A percentile compares a stretch with the other conserved stretches of the same genome.
These are phyloP conservation scores for Anorthoa munda DNA, from an alignment of 2,888 invertebrate genomes.

Conservation along the genomic window DNA sequence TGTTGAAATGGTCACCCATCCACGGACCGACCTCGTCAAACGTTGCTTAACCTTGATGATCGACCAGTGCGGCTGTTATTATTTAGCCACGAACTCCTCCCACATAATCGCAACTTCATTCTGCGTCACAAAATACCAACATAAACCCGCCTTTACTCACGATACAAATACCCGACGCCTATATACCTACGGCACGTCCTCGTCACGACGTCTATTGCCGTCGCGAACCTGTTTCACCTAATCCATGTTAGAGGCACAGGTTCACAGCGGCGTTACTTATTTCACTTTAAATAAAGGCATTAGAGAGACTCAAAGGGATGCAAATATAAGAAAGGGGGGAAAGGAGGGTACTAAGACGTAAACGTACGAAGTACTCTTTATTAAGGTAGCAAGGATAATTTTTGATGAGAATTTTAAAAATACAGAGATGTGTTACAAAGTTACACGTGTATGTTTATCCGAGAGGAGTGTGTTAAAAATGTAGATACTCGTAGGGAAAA, in stretches of 20 bases:
- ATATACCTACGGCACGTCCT: slow-evolving; percentile 16
- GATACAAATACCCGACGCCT: neutral
- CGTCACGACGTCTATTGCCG: slow-evolving; percentile 32
- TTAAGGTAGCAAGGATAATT: slow-evolving; percentile 14
- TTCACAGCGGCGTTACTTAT: slow-evolving; percentile 60
- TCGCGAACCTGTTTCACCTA: slow-evolving; percentile 38
- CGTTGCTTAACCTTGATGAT: too few species aligned
- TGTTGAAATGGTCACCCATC: too few species aligned
- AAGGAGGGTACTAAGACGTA: slow-evolving; percentile 23
- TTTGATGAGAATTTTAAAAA: slow-evolving; percentile 35
- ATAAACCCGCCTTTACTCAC: slow-evolving; percentile 23
- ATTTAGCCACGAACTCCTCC: too few species aligned
- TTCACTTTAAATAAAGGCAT: slow-evolving; percentile 64
- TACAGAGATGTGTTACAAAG: neutral
- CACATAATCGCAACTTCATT: neutral
- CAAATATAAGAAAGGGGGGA: slow-evolving; percentile 40
- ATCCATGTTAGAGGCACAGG: slow-evolving; percentile 43
- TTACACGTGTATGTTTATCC: neutral
- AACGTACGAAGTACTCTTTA: slow-evolving; percentile 36
- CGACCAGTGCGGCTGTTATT: too few species aligned
- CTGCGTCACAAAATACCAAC: neutral
- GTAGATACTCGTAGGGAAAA: neutral
- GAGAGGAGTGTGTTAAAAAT: neutral
- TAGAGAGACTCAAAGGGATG: slow-evolving; percentile 62
- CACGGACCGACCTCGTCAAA: too few species aligned